These are phyloP conservation scores for Porphyrio hochstetteri DNA, from an alignment of 2,113 vertebrate species.

Conservation along the genomic window DNA sequence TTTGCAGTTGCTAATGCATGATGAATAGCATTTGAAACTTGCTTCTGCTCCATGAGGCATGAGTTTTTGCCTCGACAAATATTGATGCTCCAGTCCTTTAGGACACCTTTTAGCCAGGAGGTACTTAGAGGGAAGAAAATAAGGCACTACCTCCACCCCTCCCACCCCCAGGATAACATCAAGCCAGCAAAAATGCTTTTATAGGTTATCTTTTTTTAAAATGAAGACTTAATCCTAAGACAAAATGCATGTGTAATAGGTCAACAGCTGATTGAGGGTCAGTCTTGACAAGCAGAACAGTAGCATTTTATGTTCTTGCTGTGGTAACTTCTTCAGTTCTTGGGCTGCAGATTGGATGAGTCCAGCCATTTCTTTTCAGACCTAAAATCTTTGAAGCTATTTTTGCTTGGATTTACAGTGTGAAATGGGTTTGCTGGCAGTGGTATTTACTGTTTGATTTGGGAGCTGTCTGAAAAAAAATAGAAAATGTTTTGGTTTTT, in stretches of 20 bases:
- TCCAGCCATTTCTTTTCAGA: not conserved
- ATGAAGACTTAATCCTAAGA: not conserved
- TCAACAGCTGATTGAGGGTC: not conserved
- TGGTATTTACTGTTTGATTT: not conserved
- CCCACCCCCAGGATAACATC: not conserved
- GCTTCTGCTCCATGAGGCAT: not conserved
- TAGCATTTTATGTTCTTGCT: not conserved
- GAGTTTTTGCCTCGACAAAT: not conserved
- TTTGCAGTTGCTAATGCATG: not conserved
- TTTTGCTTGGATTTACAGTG: not conserved
- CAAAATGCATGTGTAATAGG: not conserved
- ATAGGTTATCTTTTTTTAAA: not conserved
- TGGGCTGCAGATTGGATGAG: not conserved
- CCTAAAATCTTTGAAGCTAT: not conserved
- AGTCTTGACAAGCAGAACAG: not conserved
- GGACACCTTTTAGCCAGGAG: not conserved
- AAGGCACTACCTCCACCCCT: not conserved
- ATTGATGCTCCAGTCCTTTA: not conserved
- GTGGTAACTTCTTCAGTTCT: not conserved
- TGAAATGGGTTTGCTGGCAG: not conserved
- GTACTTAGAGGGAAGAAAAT: not conserved
- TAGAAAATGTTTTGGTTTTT: not conserved
- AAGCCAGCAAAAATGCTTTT: not conserved
- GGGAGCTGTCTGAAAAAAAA: not conserved
- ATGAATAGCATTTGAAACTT: not conserved